These are phyloP conservation scores for Crocodylus rhombifer DNA, from an alignment of 2,797 vertebrate species.

Conservation along the genomic window DNA sequence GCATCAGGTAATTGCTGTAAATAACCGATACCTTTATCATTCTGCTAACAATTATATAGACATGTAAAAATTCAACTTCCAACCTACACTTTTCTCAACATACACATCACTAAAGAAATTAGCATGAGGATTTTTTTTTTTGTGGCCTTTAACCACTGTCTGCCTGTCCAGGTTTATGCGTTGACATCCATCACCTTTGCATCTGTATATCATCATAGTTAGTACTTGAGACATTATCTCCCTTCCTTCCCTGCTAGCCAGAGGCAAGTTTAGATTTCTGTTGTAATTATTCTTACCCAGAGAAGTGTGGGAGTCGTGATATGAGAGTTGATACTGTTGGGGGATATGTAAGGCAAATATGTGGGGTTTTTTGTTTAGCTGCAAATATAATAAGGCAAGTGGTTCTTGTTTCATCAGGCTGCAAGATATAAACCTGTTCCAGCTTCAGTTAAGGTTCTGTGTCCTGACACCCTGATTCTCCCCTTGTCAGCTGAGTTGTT, in stretches of 20 bases:
- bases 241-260: neutral
- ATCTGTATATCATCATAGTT: too few relatives aligned
- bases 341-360: neutral
- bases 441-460: neutral
- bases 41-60: neutral
- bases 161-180: neutral
- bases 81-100: neutral
- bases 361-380: neutral
- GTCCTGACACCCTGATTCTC: neutral
- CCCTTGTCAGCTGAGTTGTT: neutral
- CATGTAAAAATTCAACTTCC: neutral
- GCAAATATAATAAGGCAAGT: neutral
- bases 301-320: neutral
- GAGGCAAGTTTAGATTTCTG: neutral
- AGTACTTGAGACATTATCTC: fast-evolving
- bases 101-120: neutral
- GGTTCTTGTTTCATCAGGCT: neutral
- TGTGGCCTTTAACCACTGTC: neutral
- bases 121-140: neutral
- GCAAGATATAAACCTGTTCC: neutral
- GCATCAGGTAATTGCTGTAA: neutral
- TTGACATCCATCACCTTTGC: neutral
- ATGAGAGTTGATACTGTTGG: neutral
- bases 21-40: neutral
- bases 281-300: neutral